Percentiles rank a stretch among this genome's conserved stretches.
Evolutionary conservation across 2,888 invertebrate genomes (phyloP).

Genomic region (Pyrgus malvae): DNA sequence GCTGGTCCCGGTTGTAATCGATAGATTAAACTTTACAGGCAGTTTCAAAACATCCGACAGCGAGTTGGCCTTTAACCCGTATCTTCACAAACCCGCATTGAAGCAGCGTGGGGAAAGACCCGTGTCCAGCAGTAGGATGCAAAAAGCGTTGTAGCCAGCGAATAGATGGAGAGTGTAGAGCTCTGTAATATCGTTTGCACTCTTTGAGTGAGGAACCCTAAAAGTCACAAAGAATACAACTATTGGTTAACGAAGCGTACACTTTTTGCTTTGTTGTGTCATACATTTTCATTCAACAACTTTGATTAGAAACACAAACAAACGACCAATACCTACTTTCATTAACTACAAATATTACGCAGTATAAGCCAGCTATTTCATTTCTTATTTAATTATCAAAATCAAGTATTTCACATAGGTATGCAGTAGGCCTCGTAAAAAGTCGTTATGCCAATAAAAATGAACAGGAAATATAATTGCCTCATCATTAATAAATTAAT

Average conservation of each 20-base stretch:
- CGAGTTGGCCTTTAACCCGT: no score
- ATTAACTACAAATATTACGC: not conserved
- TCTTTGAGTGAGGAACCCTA: no score
- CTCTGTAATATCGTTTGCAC: no score
- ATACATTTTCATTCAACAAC: not conserved
- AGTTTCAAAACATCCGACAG: no score
- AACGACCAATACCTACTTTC: not conserved
- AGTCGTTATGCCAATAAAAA: not conserved
- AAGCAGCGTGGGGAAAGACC: no score
- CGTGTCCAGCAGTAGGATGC: no score
- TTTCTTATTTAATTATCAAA: not conserved
- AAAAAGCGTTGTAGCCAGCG: no score
- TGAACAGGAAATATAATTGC: not conserved
- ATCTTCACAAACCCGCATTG: no score
- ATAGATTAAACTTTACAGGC: no score
- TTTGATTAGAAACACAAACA: not conserved
- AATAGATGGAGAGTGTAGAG: no score
- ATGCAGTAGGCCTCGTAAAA: not conserved
- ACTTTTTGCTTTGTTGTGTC: not conserved
- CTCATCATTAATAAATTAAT: not conserved
- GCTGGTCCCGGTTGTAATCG: no score
- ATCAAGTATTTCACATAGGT: not conserved
- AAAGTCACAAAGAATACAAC: not conserved
- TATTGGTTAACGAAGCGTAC: slow-evolving; percentile 6
- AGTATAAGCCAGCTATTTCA: not conserved